phyloP scores from a whole-genome alignment of 1,140 invertebrate genomes.

The Tetraneura akinire region DNA sequence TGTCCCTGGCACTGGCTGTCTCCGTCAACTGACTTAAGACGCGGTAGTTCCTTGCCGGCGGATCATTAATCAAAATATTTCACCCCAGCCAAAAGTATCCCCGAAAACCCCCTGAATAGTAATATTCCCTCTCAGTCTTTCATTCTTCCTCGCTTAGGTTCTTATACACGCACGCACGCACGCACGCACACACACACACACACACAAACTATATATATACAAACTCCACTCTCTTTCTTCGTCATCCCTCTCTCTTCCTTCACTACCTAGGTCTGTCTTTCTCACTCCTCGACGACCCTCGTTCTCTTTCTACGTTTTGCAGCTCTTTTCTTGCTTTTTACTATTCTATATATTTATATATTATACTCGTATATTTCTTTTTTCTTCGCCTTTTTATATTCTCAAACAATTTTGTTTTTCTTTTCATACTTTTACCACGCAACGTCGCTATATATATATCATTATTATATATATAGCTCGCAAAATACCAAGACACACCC shows the following conservation, averaged over 20 bases:
- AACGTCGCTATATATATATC: conserved; percentile 11
- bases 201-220: background rate
- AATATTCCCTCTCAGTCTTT: conserved; percentile 45
- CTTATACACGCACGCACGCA: background rate
- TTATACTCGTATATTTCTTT: too few species aligned
- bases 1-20: conserved; percentile 50
- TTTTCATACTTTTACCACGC: conserved; percentile 13
- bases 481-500: conserved; percentile 19
- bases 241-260: too few species aligned
- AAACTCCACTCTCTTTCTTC: background rate
- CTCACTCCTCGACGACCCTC: too few species aligned
- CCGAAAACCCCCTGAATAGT: conserved; percentile 49
- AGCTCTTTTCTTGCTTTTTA: conserved; percentile 14
- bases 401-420: background rate
- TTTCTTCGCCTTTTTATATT: too few species aligned
- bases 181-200: background rate
- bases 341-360: too few species aligned
- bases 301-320: background rate
- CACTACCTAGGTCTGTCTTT: too few species aligned
- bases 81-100: conserved; percentile 49
- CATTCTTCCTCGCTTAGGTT: conserved; percentile 40
- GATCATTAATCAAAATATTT: conserved; percentile 52
- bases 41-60: conserved; percentile 41
- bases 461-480: background rate
- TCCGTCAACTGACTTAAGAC: conserved; percentile 50